Conservation (phyloP, 2,888 invertebrate species). For the Microplitis deprimator region DNA sequence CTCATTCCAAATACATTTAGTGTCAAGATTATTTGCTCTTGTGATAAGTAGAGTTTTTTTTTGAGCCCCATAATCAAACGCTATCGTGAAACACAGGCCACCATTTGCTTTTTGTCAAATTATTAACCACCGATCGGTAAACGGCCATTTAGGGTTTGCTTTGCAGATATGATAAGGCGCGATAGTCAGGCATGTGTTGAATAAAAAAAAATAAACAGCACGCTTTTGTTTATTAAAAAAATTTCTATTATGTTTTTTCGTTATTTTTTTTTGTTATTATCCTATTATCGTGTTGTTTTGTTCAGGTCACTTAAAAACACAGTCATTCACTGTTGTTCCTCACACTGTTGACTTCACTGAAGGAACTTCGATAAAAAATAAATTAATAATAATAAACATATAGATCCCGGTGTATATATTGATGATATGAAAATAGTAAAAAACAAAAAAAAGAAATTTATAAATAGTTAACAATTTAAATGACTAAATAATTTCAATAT, state of each 20-base stretch:
- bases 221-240: slow-evolving; percentile 5
- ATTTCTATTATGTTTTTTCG: slow-evolving; percentile 11
- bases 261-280: slow-evolving; percentile 45
- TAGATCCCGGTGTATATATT: slow-evolving; percentile 4
- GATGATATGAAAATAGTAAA: neutral
- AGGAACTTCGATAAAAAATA: slow-evolving; percentile 57
- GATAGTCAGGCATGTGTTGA: too few species aligned
- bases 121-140: too few species aligned
- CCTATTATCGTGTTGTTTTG: slow-evolving; percentile 71
- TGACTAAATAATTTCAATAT: slow-evolving; percentile 51
- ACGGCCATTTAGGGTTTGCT: too few species aligned
- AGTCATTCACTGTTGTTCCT: slow-evolving; percentile 71
- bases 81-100: too few species aligned
- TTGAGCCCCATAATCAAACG: too few species aligned
- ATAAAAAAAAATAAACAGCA: slow-evolving; percentile 5
- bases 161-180: too few species aligned
- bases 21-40: too few species aligned
- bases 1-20: too few species aligned
- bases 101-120: too few species aligned
- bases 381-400: slow-evolving; percentile 15
- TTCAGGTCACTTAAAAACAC: slow-evolving; percentile 72
- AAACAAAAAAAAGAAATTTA: slow-evolving; percentile 28
- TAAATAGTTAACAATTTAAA: slow-evolving; percentile 39
- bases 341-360: slow-evolving; percentile 68
- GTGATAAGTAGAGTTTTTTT: too few species aligned